Percentiles rank a stretch among this genome's conserved stretches.
Conservation (phyloP, 1,140 invertebrate species). For the Ceratina japonica region DNA sequence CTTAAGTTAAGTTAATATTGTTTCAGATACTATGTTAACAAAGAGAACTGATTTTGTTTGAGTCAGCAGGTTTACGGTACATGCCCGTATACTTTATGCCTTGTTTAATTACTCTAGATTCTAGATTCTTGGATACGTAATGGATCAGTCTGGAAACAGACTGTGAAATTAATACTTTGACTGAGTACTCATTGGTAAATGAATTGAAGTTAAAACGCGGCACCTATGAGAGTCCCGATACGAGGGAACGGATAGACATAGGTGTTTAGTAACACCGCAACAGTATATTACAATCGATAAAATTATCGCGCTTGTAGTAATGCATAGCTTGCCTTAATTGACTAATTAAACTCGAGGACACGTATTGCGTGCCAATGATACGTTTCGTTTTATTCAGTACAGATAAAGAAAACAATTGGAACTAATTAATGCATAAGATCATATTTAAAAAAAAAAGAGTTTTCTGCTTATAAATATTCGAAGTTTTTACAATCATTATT, state of each 20-base stretch:
- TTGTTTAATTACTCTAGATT: slow-evolving; percentile 25
- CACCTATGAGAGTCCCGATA: neutral
- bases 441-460: no score
- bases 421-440: no score
- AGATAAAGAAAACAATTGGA: no score
- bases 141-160: slow-evolving; percentile 17
- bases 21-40: no score
- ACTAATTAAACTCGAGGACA: slow-evolving; percentile 4
- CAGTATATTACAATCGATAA: slow-evolving; percentile 35
- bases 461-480: no score
- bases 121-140: slow-evolving; percentile 5
- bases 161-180: slow-evolving; percentile 48
- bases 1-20: no score
- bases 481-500: no score
- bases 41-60: slow-evolving; percentile 2
- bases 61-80: slow-evolving; percentile 12
- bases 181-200: neutral
- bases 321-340: slow-evolving; percentile 4
- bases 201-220: neutral
- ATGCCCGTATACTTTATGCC: neutral
- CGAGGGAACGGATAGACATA: neutral
- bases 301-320: slow-evolving; percentile 7
- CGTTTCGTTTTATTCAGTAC: neutral
- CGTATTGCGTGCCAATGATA: neutral
- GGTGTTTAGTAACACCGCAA: slow-evolving; percentile 29